Base-by-base conservation (phyloP, 2,797 vertebrate species). In the Microctenopoma lineatum region DNA sequence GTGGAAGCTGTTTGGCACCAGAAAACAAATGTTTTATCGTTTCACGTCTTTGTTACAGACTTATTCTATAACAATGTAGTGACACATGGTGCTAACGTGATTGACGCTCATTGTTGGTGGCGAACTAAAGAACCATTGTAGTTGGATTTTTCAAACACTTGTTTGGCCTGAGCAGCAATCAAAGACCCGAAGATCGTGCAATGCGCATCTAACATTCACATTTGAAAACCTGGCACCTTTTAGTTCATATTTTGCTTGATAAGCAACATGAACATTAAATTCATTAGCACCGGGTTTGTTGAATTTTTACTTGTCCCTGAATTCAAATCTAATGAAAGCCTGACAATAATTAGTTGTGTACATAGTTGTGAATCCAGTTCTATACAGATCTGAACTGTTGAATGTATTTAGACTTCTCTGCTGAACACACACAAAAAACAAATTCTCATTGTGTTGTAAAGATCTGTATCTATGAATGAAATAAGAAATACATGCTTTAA, bases 311-410 rank as follows among this genome's bases (percentile, higher is more conserved):
- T 65, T 9, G 32, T 34, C 32, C 7, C 32, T 34, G 7, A 34
- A 8, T 34, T 34, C 7, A 34, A 34, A 9, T 36, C 26, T 29
- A 18, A 26, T 42, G 15, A 44, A 59, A 47, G 10, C 11, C 56
- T 58, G 12, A 45, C 46, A 57, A 21, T 4, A 16, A 57, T 61
- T 18, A 16, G 9, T 25, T 55, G 34, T 25, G 13, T 39, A 32
- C 18, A 11, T n/a, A 8, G 66, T 18, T 13, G 59, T 12, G 46
- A 63, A 63, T 55, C 34, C 66, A 36, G 55, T 64, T 38, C 36
- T 51, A 32, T 66, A 53, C 56, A 73, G 39, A 41, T 77, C 50
- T 68, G 44, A 42, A 47, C 34, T 41, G 58, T 15, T 63, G 1
- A 32, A 3, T 41, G 5, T 41, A 36, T 25, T 15, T 38, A 8